These are phyloP conservation scores for Oxygymnocypris stewartii DNA, from an alignment of 2,113 vertebrate species.

Conservation along the genomic window DNA sequence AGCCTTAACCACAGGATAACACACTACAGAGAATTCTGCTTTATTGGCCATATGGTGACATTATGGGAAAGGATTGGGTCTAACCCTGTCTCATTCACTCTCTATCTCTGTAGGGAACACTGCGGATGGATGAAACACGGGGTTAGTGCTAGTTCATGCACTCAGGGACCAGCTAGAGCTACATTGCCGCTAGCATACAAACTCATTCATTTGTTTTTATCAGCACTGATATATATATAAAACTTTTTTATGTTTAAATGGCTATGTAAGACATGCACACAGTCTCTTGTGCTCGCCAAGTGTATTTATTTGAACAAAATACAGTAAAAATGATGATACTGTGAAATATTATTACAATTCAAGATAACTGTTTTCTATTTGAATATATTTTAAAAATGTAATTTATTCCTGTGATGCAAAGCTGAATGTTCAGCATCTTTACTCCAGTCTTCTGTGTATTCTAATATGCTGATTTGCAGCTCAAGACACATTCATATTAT, in stretches of 20 bases:
- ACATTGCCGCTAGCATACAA: background rate
- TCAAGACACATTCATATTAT: background rate
- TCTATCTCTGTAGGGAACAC: background rate
- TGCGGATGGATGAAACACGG: background rate
- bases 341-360: background rate
- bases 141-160: background rate
- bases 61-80: constrained; percentile 9
- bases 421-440: background rate
- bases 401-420: background rate
- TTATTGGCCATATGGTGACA: constrained; percentile 30
- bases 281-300: background rate
- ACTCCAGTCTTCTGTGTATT: background rate
- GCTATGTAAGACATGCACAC: background rate
- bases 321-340: background rate
- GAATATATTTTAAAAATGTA: background rate
- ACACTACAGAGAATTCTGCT: constrained; percentile 3
- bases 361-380: background rate
- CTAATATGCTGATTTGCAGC: background rate
- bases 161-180: background rate
- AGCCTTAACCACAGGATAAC: constrained; percentile 39
- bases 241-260: too few species aligned
- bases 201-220: background rate
- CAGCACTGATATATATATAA: background rate
- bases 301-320: background rate
- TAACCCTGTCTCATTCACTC: background rate